A percentile compares a stretch with the other conserved stretches of the same genome.
phyloP scores from a whole-genome alignment of 92 coral and sea anemone species.

The Phymanthus crucifer region DNA sequence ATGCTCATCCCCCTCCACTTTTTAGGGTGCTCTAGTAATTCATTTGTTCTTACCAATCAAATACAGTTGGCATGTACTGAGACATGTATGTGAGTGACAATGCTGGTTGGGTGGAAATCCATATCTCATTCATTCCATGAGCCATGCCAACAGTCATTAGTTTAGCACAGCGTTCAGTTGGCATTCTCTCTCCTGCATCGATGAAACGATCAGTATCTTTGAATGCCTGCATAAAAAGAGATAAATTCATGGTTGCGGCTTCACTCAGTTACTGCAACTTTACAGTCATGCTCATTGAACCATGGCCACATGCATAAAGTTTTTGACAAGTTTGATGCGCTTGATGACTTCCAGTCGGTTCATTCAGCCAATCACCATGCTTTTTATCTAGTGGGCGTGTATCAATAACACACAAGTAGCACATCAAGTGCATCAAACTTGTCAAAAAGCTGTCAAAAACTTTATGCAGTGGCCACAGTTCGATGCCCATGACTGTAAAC shows the following conservation, averaged over 20 bases:
- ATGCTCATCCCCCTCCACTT: background rate
- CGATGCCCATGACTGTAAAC: too few species aligned
- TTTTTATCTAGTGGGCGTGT: too few species aligned
- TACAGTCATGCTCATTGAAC: too few species aligned
- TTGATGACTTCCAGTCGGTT: too few species aligned
- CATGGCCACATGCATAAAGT: too few species aligned
- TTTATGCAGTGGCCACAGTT: too few species aligned
- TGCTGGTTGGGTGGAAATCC: conserved; percentile 71
- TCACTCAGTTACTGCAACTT: too few species aligned
- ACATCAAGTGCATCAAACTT: too few species aligned
- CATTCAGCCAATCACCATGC: too few species aligned
- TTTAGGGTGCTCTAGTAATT: background rate
- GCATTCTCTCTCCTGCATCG: conserved; percentile 30
- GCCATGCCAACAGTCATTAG: conserved; percentile 76
- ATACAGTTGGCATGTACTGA: conserved; percentile 71
- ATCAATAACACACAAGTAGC: too few species aligned
- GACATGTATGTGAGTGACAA: conserved; percentile 43
- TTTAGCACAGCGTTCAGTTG: conserved; percentile 78
- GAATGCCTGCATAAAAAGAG: background rate
- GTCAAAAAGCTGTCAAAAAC: too few species aligned
- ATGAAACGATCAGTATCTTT: background rate
- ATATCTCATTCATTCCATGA: conserved; percentile 74
- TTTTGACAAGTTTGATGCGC: too few species aligned
- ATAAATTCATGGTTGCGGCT: background rate
- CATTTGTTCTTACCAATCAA: conserved; percentile 53